Base-by-base conservation (phyloP, 2,888 invertebrate genomes). In the Cryptocheilus praepositus region DNA sequence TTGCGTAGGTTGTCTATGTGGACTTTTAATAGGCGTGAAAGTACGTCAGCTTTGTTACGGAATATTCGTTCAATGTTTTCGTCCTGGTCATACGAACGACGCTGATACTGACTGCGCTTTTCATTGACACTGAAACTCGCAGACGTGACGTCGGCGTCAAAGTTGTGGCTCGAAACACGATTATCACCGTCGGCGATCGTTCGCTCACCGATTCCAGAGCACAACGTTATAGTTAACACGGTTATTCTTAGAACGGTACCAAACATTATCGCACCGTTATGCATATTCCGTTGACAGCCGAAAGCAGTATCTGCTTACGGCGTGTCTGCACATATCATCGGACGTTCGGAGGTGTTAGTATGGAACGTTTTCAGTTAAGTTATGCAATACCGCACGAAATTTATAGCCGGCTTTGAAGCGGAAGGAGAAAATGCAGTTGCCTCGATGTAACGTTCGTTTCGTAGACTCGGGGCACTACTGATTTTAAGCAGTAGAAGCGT, bases 1-100 rank as follows among this genome's bases (percentile, higher is more conserved):
- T 80, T 78, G 7, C 81, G 77, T 54, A 85, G 61, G 43, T 67
- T 72, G 66, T 85, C 82, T 18, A 85, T 77, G 11, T 83, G 77
- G 51, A 75, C 71, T 61, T 80, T 84, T 2, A 85, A 59, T 22
- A 83, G 67, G 0, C 67, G 75, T 19, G 85, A 81, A 3, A 84
- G 64, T 15, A 77, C 61, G 16, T 81, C 77, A 18, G 83, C 70
- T 54, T 85, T 83, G 45, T 69, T 74, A 28, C 70, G 74, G 3
- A 77, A 58, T 22, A 69, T 45, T 57, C 55, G 69, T 43, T 74
- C 70, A 11, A 46, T 19, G 28, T 71, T 76, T 46, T 79, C 71
- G 25, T 60, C 64, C 7, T 67, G 70, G 1, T 65, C 52, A 52
- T 72, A 64, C 21, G 64, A 60, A 43, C 74, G 63, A 46, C 64